Evolutionary conservation across 64 coral and sea anemone species (phyloP), one percentile per base, ranked within the genome.

Genomic region (Exaiptasia diaphana): DNA sequence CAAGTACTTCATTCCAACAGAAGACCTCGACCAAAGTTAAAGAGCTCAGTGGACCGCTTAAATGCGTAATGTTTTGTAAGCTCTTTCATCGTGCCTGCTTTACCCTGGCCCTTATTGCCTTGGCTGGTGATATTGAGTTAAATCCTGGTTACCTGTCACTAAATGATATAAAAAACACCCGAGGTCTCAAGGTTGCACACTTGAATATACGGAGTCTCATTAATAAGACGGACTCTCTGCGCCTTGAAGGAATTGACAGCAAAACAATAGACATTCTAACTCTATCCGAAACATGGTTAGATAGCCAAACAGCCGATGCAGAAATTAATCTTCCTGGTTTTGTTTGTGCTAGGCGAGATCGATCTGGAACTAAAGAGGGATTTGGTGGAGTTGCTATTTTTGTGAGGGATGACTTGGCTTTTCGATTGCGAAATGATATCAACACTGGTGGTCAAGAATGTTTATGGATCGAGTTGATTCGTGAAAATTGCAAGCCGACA

Each of bases 401-500:
- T 85, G 37, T 85, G 0, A 30, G 82, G 4, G 52, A 75, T 34
- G 82, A 25, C 1, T 38, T 75, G 30, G 53, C 49, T 3, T 74
- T 86, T 60, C 71, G 71, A 76, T 21, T 86, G 11, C 52, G 83
- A 23, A 59, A 75, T 76, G 83, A 86, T 62, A 34, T 86, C 7
- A 53, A 76, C 54, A 58, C 33, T 13, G 61, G 44, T 35, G 49
- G 44, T 18, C 61, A 88, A 9, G 75, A 79, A 55, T 88, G 85
- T 56, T 79, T 79, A 57, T 88, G 74, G 85, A 54, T 88, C 80
- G 85, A 88, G 35, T 58, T 88, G 30, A 79, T 64, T 59, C 45
- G 85, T 3, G 59, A 18, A 8, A 88, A 88, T 71, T 79, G 85
- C 44, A 75, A 68, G 20, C 61, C 85, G 9, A 87, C 64, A 33